A percentile compares a stretch with the other conserved stretches of the same genome.
These are phyloP conservation scores for Heteromurus nitidus DNA, from an alignment of 2,888 invertebrate species.

Conservation along the genomic window DNA sequence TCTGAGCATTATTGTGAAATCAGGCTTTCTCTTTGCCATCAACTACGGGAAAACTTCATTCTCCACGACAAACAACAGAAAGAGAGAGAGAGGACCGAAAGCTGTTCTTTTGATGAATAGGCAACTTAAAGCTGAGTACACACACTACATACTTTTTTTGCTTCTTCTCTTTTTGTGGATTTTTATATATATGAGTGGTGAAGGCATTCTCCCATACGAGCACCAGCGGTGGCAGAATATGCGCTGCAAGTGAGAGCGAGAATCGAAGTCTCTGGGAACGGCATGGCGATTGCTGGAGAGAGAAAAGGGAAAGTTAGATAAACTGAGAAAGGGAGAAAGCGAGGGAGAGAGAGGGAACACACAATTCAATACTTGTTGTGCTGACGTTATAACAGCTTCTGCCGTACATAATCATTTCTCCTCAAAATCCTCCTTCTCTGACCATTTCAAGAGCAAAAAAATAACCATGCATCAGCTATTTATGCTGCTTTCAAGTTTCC, in stretches of 20 bases:
- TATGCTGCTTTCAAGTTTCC: conserved; percentile 24
- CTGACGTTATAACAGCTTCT: conserved; percentile 9
- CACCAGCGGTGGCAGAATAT: background rate
- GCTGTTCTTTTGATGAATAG: conserved; percentile 64
- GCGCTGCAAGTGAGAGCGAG: background rate
- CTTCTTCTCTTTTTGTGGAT: conserved; percentile 4
- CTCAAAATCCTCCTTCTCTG: conserved; percentile 16
- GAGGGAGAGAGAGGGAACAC: background rate
- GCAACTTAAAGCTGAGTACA: conserved; percentile 53
- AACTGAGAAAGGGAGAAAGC: background rate
- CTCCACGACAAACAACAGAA: conserved; percentile 57
- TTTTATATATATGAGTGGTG: background rate
- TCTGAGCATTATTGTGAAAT: conserved; percentile 58
- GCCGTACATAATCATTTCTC: conserved; percentile 41
- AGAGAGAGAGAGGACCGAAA: conserved; percentile 33
- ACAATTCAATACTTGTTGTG: conserved; percentile 52
- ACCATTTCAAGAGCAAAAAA: conserved; percentile 5
- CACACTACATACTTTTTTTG: conserved; percentile 37
- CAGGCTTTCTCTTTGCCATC: conserved; percentile 51
- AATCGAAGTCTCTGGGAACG: background rate
- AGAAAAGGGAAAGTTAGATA: background rate
- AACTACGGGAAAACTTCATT: conserved; percentile 46
- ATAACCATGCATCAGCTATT: conserved; percentile 41
- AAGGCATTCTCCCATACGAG: background rate
- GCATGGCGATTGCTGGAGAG: conserved; percentile 17